These are phyloP conservation scores for Edolisoma coerulescens DNA, from an alignment of 2,113 vertebrate genomes.

Conservation along the genomic window DNA sequence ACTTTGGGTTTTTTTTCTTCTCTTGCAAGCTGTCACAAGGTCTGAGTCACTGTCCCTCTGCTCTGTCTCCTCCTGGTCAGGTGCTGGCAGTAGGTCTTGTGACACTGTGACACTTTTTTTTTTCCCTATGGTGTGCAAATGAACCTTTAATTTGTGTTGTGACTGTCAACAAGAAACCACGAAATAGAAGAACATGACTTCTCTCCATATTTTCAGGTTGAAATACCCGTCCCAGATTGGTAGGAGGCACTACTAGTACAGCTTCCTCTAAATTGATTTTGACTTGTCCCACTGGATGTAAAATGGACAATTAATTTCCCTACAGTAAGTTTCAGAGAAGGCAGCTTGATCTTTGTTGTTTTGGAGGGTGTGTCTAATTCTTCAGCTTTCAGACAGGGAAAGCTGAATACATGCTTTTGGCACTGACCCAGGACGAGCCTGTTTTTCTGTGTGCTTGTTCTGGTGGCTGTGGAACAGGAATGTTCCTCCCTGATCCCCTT, in stretches of 20 bases:
- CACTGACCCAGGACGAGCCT: background rate
- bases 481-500: background rate
- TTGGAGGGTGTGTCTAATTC: conserved; percentile 60
- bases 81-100: background rate
- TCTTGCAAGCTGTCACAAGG: background rate
- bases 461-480: background rate
- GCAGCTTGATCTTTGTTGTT: conserved; percentile 38
- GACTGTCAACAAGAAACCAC: background rate
- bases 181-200: background rate
- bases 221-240: background rate
- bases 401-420: conserved; percentile 13
- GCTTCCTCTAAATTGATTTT: background rate
- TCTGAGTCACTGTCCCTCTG: background rate
- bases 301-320: background rate
- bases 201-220: background rate
- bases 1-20: background rate
- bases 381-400: conserved; percentile 38
- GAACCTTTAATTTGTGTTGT: background rate
- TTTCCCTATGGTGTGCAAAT: background rate
- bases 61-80: background rate
- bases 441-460: background rate
- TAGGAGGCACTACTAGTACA: background rate
- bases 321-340: background rate
- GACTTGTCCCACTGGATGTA: background rate
- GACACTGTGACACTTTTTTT: background rate